Evolutionary conservation across 2,888 invertebrate species (phyloP), one percentile per base, ranked within the genome.

Genomic region (Drosophila rubida): DNA sequence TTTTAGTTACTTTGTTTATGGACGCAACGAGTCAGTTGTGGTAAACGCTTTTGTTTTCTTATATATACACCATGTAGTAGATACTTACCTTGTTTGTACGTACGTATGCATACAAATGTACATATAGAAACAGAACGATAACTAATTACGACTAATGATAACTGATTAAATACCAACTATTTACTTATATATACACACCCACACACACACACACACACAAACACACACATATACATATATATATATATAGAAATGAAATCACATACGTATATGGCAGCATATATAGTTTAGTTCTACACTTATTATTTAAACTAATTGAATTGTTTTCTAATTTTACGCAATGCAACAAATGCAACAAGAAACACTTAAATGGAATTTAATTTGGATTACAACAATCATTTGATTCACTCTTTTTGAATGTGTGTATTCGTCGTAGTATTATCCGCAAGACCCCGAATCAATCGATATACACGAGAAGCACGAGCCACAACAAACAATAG

Each of bases 391-490:
- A 16, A 42, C 14, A 67, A 37, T 48, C 75, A 44, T 82, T 83
- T 63, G 61, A 83, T 76, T n/a, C n/a, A n/a, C n/a, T n/a, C n/a
- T n/a, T n/a, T n/a, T n/a, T n/a, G n/a, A n/a, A n/a, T n/a, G 80
- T 88, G 89, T 89, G 86, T 80, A 82, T 75, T 78, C 83, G 83
- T 78, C 83, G 83, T 87, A 87, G 87, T 89, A 87, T 88, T 90
- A 89, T 88, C 89, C 87, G 77, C 75, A 78, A 85, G 59, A 72
- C n/a, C n/a, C n/a, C n/a, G n/a, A n/a, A n/a, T n/a, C n/a, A 19
- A 19, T 2, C 19, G 1, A 19, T 3, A 19, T 3, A 50, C 13
- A 11, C 19, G 19, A 41, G 41, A 19, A 37, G 7, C 39, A n/a
- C 37, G 51, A 51, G 14, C 39, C 7, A 27, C 27, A 27, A 39